Percentiles rank a stretch among this genome's conserved stretches.
Conservation (phyloP, 23 tunicate species). For the Styela clava region DNA sequence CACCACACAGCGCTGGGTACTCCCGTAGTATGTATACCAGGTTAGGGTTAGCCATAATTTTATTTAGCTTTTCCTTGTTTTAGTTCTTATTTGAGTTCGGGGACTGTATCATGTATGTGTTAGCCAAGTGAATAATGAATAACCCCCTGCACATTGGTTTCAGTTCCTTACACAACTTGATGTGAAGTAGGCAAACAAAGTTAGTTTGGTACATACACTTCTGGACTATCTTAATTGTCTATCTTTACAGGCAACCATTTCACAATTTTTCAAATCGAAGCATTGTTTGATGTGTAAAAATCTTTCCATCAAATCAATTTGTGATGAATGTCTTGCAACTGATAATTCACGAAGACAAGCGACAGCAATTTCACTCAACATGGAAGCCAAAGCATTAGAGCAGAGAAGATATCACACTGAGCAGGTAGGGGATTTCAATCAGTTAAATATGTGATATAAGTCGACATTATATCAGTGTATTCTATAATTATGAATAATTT, state of each 20-base stretch:
- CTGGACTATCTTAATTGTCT: no score
- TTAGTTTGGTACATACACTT: no score
- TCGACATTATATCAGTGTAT: not conserved
- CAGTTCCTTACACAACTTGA: no score
- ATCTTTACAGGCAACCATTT: constrained; percentile 56
- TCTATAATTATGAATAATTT: not conserved
- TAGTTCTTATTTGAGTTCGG: no score
- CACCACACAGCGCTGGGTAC: no score
- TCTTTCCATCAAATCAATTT: constrained; percentile 25
- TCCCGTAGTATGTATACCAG: no score
- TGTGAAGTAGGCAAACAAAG: no score
- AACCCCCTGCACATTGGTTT: no score
- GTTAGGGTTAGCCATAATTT: no score
- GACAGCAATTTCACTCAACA: constrained; percentile 22
- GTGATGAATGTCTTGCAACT: constrained; percentile 23
- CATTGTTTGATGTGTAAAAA: constrained; percentile 55
- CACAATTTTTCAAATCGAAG: constrained; percentile 72
- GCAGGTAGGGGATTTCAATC: constrained; percentile 18
- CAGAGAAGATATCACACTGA: constrained; percentile 13
- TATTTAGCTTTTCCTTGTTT: no score
- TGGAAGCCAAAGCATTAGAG: constrained; percentile 29
- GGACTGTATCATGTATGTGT: no score
- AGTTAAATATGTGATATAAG: not conserved
- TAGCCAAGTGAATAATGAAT: no score
- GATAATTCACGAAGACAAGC: constrained; percentile 4